These are phyloP conservation scores for Archocentrus centrarchus DNA, from an alignment of 2,113 vertebrate species.

Conservation along the genomic window DNA sequence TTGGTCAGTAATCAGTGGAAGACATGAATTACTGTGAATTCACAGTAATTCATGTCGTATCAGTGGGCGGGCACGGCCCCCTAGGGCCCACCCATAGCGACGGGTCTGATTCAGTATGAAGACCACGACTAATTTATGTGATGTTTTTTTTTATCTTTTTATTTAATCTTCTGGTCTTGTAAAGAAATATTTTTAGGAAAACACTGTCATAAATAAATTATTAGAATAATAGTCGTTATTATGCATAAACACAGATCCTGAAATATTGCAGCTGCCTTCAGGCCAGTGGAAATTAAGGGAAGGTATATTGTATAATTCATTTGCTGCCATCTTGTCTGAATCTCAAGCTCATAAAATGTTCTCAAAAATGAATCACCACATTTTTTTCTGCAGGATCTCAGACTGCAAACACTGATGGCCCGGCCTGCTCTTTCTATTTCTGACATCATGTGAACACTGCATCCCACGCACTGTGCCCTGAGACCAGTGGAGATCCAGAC, in stretches of 20 bases:
- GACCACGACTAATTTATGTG: too few species aligned
- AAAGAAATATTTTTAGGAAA: background rate
- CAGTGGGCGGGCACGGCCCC: too few species aligned
- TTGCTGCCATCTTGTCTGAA: background rate
- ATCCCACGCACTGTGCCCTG: constrained; percentile 8
- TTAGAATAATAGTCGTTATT: background rate
- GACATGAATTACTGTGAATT: background rate
- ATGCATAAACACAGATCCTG: background rate
- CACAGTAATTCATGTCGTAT: too few species aligned
- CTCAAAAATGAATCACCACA: constrained; percentile 25
- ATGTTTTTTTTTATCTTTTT: background rate
- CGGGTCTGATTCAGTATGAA: too few species aligned
- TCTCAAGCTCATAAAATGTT: background rate
- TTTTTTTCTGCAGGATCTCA: constrained; percentile 1
- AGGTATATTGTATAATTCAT: background rate
- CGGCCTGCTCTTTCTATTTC: constrained; percentile 33
- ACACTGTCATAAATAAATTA: background rate
- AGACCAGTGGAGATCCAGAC: constrained; percentile 20
- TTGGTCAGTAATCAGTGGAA: background rate
- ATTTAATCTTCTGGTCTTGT: background rate
- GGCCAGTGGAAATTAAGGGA: background rate
- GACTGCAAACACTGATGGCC: background rate
- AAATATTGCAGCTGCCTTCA: background rate
- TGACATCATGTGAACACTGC: constrained; percentile 30
- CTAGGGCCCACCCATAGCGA: too few species aligned